phyloP scores from a whole-genome alignment of 2,888 invertebrate genomes.

The Cosmorhoe ocellata region DNA sequence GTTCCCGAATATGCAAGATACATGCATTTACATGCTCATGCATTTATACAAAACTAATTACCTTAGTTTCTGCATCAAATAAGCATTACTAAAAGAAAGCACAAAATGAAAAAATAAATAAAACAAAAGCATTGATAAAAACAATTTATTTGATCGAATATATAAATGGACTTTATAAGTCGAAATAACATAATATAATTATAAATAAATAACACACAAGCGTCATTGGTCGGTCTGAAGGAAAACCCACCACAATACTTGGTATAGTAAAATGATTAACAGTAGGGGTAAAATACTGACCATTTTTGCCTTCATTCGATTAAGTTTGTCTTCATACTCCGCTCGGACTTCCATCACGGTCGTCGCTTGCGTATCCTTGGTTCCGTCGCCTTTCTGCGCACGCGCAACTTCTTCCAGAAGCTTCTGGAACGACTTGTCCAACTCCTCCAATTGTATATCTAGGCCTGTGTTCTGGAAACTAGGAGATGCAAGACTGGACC shows the following conservation, averaged over 20 bases:
- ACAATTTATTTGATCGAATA: constrained; percentile 57
- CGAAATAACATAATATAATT: constrained; percentile 43
- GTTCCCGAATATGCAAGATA: background rate
- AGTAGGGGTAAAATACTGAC: constrained; percentile 83
- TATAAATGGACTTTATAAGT: constrained; percentile 57
- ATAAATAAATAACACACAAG: constrained; percentile 32
- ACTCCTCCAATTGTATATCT: constrained; percentile 66
- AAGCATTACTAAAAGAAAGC: constrained; percentile 34
- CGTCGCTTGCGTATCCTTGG: constrained; percentile 50
- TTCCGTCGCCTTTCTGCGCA: constrained; percentile 55
- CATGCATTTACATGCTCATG: constrained; percentile 42
- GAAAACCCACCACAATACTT: constrained; percentile 77
- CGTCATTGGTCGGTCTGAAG: constrained; percentile 64
- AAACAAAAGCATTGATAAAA: constrained; percentile 69
- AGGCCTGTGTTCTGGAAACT: constrained; percentile 63
- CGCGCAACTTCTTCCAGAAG: constrained; percentile 61
- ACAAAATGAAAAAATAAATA: constrained; percentile 59
- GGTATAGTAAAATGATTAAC: constrained; percentile 73
- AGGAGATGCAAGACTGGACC: constrained; percentile 47
- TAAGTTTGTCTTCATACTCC: constrained; percentile 89
- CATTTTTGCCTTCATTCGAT: constrained; percentile 91
- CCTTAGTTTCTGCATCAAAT: constrained; percentile 45
- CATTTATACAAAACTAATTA: constrained; percentile 56
- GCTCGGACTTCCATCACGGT: constrained; percentile 81
- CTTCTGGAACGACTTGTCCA: constrained; percentile 70